phyloP scores from a whole-genome alignment of 2,113 vertebrate species.

The Melanotaenia duboulayi region DNA sequence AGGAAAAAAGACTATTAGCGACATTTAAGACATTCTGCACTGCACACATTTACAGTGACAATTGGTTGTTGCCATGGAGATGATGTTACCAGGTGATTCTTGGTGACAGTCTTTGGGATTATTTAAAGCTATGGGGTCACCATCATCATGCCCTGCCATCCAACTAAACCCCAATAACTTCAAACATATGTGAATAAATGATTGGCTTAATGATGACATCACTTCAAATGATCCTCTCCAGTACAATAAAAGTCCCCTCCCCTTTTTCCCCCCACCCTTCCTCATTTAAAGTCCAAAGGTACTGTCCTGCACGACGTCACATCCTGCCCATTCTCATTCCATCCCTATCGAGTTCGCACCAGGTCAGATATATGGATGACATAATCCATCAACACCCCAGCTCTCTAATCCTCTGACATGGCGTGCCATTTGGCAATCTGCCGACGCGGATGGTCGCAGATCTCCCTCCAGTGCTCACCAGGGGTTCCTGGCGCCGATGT shows the following conservation, averaged over 20 bases:
- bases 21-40: constrained; percentile 79
- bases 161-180: constrained; percentile 48
- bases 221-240: constrained; percentile 50
- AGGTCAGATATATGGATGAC: constrained; percentile 10
- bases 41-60: constrained; percentile 71
- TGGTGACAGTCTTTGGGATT: constrained; percentile 80
- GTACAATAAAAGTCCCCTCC: constrained; percentile 28
- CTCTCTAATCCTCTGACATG: constrained; percentile 89
- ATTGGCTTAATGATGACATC: constrained; percentile 70
- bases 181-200: constrained; percentile 62
- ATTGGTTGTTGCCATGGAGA: constrained; percentile 66
- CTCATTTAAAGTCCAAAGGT: constrained; percentile 58
- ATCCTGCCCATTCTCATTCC: constrained; percentile 31
- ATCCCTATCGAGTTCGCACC: constrained; percentile 26
- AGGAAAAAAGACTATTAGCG: constrained; percentile 66
- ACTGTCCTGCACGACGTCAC: constrained; percentile 23
- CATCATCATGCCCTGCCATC: constrained; percentile 26
- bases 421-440: constrained; percentile 98
- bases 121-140: constrained; percentile 58
- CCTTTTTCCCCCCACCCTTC: not conserved
- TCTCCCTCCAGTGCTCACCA: constrained; percentile 98
- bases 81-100: constrained; percentile 66
- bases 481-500: constrained; percentile 88
- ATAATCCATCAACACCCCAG: constrained; percentile 9
- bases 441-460: constrained; percentile 95